phyloP scores from a whole-genome alignment of 2,113 vertebrate genomes.

The Cottus gobio region DNA sequence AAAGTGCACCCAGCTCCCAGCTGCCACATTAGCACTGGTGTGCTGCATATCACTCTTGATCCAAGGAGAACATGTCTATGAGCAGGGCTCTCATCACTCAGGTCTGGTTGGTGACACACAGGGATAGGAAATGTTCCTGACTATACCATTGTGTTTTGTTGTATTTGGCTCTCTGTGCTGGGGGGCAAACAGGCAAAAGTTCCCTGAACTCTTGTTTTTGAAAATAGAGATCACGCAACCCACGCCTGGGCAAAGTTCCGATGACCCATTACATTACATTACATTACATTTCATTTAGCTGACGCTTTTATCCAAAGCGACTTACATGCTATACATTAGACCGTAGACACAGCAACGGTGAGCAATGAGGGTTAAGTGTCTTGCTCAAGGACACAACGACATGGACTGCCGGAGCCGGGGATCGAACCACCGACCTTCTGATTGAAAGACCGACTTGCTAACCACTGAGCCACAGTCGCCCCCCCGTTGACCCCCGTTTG shows the following conservation, averaged over 20 bases:
- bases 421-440: too few relatives aligned
- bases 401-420: too few relatives aligned
- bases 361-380: too few relatives aligned
- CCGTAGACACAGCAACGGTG: too few relatives aligned
- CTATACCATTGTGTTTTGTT: not conserved
- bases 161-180: constrained; percentile 18
- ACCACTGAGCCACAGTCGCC: too few relatives aligned
- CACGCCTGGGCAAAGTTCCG: not conserved
- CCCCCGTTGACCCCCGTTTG: constrained; percentile 34
- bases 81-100: not conserved
- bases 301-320: too few relatives aligned
- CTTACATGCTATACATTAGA: too few relatives aligned
- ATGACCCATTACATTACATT: too few relatives aligned
- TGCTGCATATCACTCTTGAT: constrained; percentile 11
- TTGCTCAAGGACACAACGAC: too few relatives aligned
- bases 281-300: too few relatives aligned
- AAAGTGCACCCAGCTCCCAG: constrained; percentile 28
- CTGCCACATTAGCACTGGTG: constrained; percentile 36
- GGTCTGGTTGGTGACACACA: not conserved
- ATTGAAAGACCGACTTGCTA: too few relatives aligned
- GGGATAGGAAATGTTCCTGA: not conserved
- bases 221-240: constrained; percentile 20
- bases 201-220: constrained; percentile 39
- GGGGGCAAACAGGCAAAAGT: constrained; percentile 33
- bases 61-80: not conserved